A percentile compares a stretch with the other conserved stretches of the same genome.
phyloP scores from a whole-genome alignment of 1,140 invertebrate genomes.

The Aphaenogaster ashmeadi region DNA sequence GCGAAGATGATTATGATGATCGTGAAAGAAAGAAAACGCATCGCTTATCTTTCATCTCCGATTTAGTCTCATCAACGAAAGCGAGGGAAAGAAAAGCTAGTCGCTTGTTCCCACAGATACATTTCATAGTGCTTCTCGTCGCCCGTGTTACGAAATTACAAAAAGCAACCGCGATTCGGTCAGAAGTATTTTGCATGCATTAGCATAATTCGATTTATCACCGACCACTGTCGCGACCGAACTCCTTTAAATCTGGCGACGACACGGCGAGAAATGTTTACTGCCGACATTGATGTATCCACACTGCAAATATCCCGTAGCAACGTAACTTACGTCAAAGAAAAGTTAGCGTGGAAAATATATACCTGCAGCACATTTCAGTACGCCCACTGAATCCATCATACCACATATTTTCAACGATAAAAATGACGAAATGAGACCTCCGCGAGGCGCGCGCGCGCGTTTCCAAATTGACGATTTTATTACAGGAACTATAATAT shows the following conservation, averaged over 20 bases:
- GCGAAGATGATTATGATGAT: neutral
- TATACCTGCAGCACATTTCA: neutral
- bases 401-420: neutral
- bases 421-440: slow-evolving; percentile 20
- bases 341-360: slow-evolving; percentile 12
- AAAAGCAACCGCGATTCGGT: neutral
- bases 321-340: slow-evolving; percentile 29
- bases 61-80: neutral
- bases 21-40: neutral
- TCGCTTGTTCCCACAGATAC: neutral
- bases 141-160: slow-evolving; percentile 5
- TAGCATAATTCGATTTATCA: slow-evolving; percentile 54
- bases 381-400: neutral
- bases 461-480: slow-evolving; percentile 13
- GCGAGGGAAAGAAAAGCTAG: neutral
- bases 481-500: neutral
- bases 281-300: slow-evolving; percentile 45
- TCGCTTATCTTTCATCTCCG: neutral
- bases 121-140: neutral
- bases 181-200: slow-evolving; percentile 31
- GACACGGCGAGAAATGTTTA: slow-evolving; percentile 31
- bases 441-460: neutral
- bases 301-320: slow-evolving; percentile 1
- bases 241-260: slow-evolving; percentile 33
- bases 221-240: neutral